phyloP scores from a whole-genome alignment of 2,113 vertebrate genomes.

The Gallinago media region DNA sequence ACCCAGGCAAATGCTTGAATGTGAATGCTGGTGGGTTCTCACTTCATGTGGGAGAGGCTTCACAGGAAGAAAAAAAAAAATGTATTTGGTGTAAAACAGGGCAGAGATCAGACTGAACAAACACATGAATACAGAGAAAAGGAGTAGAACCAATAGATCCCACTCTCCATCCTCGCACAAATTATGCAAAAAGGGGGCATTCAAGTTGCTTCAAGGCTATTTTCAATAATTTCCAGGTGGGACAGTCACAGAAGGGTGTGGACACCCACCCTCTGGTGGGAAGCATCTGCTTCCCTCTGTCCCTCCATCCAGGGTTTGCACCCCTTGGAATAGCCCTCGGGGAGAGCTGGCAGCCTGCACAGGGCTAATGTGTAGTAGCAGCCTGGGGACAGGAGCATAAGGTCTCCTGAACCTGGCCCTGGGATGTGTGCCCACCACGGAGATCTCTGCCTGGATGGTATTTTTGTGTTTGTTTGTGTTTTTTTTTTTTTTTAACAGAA shows the following conservation, averaged over 20 bases:
- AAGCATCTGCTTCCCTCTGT: neutral
- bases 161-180: neutral
- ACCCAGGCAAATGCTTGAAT: neutral
- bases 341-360: neutral
- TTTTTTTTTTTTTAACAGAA: neutral
- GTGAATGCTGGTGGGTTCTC: neutral
- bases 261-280: no score
- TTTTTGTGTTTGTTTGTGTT: no score
- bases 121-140: neutral
- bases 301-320: neutral
- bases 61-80: neutral
- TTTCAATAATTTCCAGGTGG: neutral
- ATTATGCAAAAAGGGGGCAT: neutral
- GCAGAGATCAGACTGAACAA: neutral
- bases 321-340: neutral
- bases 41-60: neutral
- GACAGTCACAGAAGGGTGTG: neutral
- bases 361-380: neutral
- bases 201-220: neutral
- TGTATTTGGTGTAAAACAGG: neutral
- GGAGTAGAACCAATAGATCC: neutral
- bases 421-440: fast-evolving
- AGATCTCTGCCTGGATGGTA: neutral
- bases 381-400: neutral
- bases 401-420: no score